Percentiles rank a stretch among this genome's conserved stretches.
These are phyloP conservation scores for Frankliniella intonsa DNA, from an alignment of 2,888 invertebrate species.

Conservation along the genomic window DNA sequence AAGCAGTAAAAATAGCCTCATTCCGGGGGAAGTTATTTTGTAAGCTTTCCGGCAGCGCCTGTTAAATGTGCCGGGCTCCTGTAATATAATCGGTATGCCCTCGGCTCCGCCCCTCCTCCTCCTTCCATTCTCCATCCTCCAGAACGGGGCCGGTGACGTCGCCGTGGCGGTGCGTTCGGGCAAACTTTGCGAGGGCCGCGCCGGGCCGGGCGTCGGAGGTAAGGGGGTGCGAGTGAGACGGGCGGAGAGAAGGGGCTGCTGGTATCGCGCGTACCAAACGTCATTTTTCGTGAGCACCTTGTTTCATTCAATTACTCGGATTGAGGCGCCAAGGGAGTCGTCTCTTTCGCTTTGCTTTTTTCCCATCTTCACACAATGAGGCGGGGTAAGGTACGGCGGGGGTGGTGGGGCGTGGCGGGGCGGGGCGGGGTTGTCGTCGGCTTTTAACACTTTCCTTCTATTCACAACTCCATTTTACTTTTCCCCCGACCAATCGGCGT, in stretches of 20 bases:
- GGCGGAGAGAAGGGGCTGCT: neutral
- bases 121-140: neutral
- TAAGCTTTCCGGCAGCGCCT: neutral
- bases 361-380: no score
- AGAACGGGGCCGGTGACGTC: neutral
- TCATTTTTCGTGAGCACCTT: neutral
- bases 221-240: no score
- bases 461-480: no score
- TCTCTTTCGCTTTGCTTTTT: no score
- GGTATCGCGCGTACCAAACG: neutral
- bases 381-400: no score
- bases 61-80: neutral
- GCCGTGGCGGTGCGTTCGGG: neutral
- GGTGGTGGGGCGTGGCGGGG: no score
- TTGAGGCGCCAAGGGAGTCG: no score
- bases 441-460: no score
- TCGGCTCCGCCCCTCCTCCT: neutral
- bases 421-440: no score
- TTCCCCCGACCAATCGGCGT: no score
- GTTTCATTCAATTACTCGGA: neutral
- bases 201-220: neutral
- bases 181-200: no score
- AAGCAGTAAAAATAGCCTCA: conserved; percentile 10
- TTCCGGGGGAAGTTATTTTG: neutral
- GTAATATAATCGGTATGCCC: conserved; percentile 3